A percentile compares a stretch with the other conserved stretches of the same genome.
These are phyloP conservation scores for Pteronura brasiliensis DNA, from an alignment of 2,113 vertebrate species.

Conservation along the genomic window DNA sequence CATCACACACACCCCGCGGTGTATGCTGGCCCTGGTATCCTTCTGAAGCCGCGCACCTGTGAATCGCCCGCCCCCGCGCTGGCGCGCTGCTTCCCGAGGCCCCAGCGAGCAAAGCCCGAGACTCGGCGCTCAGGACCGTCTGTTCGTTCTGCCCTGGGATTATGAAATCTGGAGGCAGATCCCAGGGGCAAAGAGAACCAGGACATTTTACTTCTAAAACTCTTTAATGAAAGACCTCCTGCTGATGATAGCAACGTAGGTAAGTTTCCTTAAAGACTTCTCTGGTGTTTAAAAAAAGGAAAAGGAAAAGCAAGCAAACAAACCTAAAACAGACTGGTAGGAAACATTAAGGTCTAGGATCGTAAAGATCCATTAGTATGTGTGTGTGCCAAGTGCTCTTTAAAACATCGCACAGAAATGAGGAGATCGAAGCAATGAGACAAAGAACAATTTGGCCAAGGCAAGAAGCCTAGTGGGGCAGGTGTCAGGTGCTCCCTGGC, in stretches of 20 bases:
- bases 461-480: neutral
- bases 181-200: neutral
- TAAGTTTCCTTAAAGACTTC: neutral
- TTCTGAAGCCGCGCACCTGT: neutral
- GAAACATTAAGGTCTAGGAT: neutral
- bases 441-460: neutral
- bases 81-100: rapidly evolving
- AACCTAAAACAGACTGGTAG: neutral
- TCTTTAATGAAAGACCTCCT: neutral
- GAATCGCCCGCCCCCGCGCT: neutral
- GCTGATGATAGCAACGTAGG: neutral
- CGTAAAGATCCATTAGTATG: neutral
- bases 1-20: no score
- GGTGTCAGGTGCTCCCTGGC: neutral
- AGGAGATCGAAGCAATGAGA: neutral
- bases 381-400: neutral
- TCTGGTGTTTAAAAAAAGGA: neutral
- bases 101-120: rapidly evolving
- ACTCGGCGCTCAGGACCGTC: neutral
- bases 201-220: neutral
- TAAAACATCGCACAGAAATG: neutral
- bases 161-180: neutral
- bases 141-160: rapidly evolving
- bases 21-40: rapidly evolving
- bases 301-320: neutral